These are phyloP conservation scores for Camponotus pennsylvanicus DNA, from an alignment of 1,140 invertebrate species.

Conservation along the genomic window DNA sequence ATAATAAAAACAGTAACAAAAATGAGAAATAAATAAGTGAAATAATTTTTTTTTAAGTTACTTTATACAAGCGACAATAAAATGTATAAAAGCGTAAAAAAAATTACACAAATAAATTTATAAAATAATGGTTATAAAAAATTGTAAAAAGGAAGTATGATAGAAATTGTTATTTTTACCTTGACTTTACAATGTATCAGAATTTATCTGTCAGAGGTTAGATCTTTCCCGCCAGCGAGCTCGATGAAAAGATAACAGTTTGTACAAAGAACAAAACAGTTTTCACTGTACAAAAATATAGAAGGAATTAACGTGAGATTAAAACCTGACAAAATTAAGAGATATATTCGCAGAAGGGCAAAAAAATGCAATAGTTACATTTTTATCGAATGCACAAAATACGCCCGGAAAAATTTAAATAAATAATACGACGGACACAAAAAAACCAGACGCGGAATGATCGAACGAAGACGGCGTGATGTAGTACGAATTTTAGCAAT, in stretches of 20 bases:
- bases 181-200: background rate
- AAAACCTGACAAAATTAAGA: background rate
- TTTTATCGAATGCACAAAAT: background rate
- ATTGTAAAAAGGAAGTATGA: background rate
- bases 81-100: background rate
- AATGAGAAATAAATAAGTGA: background rate
- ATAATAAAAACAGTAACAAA: too few species aligned
- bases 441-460: too few species aligned
- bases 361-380: background rate
- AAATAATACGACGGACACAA: background rate
- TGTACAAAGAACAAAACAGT: background rate
- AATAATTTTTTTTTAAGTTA: background rate
- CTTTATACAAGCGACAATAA: background rate
- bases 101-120: background rate
- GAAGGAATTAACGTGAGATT: background rate
- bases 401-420: slow-evolving; percentile 21
- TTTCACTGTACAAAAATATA: background rate
- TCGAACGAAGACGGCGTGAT: background rate
- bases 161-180: slow-evolving; percentile 22
- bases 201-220: slow-evolving; percentile 22
- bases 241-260: background rate
- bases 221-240: slow-evolving; percentile 35
- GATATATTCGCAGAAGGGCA: background rate
- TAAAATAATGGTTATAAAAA: background rate
- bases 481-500: background rate